Conservation (phyloP, 2,113 vertebrate genomes). For the Misgurnus anguillicaudatus region DNA sequence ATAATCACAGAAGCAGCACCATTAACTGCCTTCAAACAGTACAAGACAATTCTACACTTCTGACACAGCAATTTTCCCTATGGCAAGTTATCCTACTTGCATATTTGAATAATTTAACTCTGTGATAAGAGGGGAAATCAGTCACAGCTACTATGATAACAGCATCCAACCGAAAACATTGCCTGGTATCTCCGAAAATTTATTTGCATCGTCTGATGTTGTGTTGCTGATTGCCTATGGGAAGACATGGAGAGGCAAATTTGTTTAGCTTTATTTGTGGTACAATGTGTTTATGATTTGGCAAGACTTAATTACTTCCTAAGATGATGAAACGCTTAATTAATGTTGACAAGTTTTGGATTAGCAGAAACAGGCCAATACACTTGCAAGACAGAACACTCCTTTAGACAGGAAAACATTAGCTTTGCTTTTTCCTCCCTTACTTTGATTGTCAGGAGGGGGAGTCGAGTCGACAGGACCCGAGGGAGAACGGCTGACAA, state of each 20-base stretch:
- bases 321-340: slow-evolving; percentile 29
- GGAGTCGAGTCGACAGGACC: slow-evolving; percentile 39
- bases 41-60: slow-evolving; percentile 42
- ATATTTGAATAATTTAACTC: slow-evolving; percentile 37
- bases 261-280: slow-evolving; percentile 17
- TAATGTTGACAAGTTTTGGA: slow-evolving; percentile 30
- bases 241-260: background rate
- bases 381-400: slow-evolving; percentile 31
- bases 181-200: background rate
- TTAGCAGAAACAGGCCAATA: slow-evolving; percentile 42
- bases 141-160: slow-evolving; percentile 14
- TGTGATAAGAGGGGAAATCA: slow-evolving; percentile 24
- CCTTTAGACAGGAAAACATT: slow-evolving; percentile 23
- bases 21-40: slow-evolving; percentile 23
- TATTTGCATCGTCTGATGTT: background rate
- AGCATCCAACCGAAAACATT: slow-evolving; percentile 19
- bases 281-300: slow-evolving; percentile 38
- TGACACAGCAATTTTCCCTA: slow-evolving; percentile 27
- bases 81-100: slow-evolving; percentile 6
- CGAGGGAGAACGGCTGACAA: slow-evolving; percentile 42
- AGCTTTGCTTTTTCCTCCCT: slow-evolving; percentile 33
- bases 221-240: background rate
- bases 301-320: slow-evolving; percentile 43
- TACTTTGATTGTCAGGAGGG: slow-evolving; percentile 44
- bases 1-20: background rate